Evolutionary conservation across 2,888 invertebrate species (phyloP).

Genomic region (Cremastobaeus sp.): DNA sequence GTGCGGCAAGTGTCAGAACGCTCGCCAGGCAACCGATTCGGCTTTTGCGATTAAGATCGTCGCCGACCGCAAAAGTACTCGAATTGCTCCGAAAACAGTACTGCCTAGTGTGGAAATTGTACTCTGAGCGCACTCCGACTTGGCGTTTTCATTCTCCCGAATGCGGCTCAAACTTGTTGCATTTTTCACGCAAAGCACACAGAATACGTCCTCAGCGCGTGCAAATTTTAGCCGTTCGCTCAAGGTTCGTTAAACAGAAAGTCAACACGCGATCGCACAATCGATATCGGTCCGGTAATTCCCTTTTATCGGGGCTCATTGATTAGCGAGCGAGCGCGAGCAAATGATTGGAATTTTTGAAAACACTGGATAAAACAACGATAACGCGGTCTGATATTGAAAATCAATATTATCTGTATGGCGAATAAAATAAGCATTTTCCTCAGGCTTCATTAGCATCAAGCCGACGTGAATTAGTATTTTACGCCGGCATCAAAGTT

Average conservation of each 20-base stretch:
- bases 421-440: constrained; percentile 27
- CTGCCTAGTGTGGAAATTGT: too few relatives aligned
- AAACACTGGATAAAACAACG: constrained; percentile 11
- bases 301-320: constrained; percentile 3
- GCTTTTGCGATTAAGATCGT: too few relatives aligned
- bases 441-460: constrained; percentile 20
- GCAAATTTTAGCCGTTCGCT: constrained; percentile 8
- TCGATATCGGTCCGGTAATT: neutral
- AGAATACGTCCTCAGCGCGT: neutral
- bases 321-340: constrained; percentile 14
- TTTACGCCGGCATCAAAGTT: too few relatives aligned
- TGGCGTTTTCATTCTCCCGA: too few relatives aligned
- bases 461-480: too few relatives aligned
- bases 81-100: too few relatives aligned
- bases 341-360: constrained; percentile 29
- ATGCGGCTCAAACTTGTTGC: constrained; percentile 58
- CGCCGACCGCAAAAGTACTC: too few relatives aligned
- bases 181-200: constrained; percentile 47
- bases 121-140: too few relatives aligned
- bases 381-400: constrained; percentile 41
- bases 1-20: too few relatives aligned
- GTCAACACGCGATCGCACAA: too few relatives aligned
- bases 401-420: constrained; percentile 34
- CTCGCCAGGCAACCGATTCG: too few relatives aligned
- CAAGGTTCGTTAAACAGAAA: too few relatives aligned